Percentiles rank a stretch among this genome's conserved stretches.
phyloP scores from a whole-genome alignment of 1,140 invertebrate species.

The Pogonomyrmex californicus region DNA sequence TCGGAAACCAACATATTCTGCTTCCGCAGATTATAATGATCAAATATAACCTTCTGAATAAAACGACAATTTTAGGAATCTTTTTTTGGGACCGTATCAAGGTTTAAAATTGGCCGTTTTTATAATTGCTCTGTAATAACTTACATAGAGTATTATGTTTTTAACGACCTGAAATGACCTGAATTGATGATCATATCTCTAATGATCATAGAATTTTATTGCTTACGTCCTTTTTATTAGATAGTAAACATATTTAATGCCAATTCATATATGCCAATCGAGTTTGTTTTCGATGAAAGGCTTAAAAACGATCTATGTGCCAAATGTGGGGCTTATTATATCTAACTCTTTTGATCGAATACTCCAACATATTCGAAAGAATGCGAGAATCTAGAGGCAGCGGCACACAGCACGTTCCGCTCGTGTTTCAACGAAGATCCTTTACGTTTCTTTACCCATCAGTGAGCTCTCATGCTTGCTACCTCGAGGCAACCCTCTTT shows the following conservation, averaged over 20 bases:
- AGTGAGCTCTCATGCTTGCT: constrained; percentile 65
- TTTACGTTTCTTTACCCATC: constrained; percentile 69
- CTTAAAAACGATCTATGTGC: not conserved
- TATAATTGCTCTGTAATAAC: not conserved
- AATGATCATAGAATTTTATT: constrained; percentile 10
- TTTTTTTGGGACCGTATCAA: not conserved
- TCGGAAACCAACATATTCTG: not conserved
- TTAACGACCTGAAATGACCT: not conserved
- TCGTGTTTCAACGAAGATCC: constrained; percentile 64
- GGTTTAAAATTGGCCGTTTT: not conserved
- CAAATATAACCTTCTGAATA: not conserved
- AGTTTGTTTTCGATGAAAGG: constrained; percentile 21
- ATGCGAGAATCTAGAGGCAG: constrained; percentile 4
- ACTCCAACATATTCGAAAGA: constrained; percentile 43
- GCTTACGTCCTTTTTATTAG: not conserved
- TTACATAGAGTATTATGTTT: not conserved
- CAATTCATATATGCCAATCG: not conserved
- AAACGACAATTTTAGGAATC: not conserved
- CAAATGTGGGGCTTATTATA: not conserved
- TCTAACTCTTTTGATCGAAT: constrained; percentile 32
- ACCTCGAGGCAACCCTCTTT: constrained; percentile 72
- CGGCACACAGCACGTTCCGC: constrained; percentile 34
- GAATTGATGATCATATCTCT: not conserved
- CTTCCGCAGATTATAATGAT: not conserved
- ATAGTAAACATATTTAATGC: not conserved